Percentiles rank a stretch among this genome's conserved stretches.
These are phyloP conservation scores for Melitaea cinxia DNA, from an alignment of 1,140 invertebrate genomes.

Conservation along the genomic window DNA sequence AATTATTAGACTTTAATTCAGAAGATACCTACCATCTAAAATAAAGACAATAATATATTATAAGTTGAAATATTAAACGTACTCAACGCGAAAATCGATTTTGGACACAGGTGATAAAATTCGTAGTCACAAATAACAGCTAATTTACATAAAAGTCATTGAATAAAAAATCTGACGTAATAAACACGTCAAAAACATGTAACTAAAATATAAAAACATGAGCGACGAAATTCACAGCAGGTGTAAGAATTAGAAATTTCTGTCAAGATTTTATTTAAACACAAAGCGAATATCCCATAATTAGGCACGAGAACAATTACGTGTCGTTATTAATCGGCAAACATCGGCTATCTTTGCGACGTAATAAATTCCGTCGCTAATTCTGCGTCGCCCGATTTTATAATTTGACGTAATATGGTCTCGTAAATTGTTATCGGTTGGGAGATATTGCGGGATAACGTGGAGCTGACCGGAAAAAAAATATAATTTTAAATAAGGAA, in stretches of 20 bases:
- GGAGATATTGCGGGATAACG: conserved; percentile 18
- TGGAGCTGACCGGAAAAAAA: background rate
- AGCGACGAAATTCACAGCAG: conserved; percentile 7
- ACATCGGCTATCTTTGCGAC: conserved; percentile 8
- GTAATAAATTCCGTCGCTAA: conserved; percentile 55
- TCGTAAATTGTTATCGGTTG: conserved; percentile 58
- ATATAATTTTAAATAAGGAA: too few species aligned
- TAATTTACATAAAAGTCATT: too few species aligned
- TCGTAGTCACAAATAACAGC: too few species aligned
- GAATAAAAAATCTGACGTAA: too few species aligned
- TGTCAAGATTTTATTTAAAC: conserved; percentile 3
- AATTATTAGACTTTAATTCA: too few species aligned
- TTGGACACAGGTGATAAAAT: too few species aligned
- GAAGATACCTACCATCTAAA: too few species aligned
- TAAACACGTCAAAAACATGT: background rate
- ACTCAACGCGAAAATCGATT: too few species aligned
- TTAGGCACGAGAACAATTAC: conserved; percentile 14
- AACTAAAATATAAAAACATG: background rate
- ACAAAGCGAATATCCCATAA: conserved; percentile 11
- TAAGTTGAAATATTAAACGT: too few species aligned
- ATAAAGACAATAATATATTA: too few species aligned
- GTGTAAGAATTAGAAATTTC: conserved; percentile 1
- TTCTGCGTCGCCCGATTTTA: conserved; percentile 56
- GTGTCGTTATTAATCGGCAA: background rate
- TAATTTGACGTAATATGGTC: conserved; percentile 61